phyloP scores from a whole-genome alignment of 2,113 vertebrate genomes.

The Spermophilus dauricus region DNA sequence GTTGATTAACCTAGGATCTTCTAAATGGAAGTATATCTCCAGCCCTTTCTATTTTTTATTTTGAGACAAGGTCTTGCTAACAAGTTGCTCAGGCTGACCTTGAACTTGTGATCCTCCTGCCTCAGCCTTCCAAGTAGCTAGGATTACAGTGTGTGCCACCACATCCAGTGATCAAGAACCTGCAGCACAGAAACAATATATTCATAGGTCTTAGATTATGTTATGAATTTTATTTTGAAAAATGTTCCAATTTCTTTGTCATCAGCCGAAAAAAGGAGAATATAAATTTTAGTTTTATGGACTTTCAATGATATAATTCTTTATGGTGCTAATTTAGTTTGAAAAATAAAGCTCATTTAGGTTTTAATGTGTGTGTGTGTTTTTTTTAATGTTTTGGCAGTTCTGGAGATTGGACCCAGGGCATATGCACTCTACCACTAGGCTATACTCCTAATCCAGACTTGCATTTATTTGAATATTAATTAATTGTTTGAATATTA shows the following conservation, averaged over 20 bases:
- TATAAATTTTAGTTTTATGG: background rate
- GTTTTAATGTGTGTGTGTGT: background rate
- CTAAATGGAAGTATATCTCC: background rate
- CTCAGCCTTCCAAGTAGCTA: background rate
- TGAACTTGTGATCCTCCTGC: background rate
- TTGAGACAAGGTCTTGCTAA: background rate
- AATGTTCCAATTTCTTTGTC: background rate
- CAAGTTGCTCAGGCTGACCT: background rate
- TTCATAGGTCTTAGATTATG: background rate
- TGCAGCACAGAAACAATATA: background rate
- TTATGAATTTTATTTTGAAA: background rate
- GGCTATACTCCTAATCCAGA: background rate
- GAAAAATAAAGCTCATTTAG: background rate
- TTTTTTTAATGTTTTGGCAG: background rate
- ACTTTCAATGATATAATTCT: background rate
- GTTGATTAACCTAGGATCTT: background rate
- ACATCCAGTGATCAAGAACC: background rate
- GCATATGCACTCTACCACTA: background rate
- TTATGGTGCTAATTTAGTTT: background rate
- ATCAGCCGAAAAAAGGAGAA: background rate
- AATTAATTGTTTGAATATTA: background rate
- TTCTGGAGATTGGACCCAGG: background rate
- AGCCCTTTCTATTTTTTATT: background rate
- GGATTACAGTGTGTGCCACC: background rate
- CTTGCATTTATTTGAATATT: conserved; percentile 10